Evolutionary conservation across 2,113 vertebrate species (phyloP).

Genomic region (Mus musculus): DNA sequence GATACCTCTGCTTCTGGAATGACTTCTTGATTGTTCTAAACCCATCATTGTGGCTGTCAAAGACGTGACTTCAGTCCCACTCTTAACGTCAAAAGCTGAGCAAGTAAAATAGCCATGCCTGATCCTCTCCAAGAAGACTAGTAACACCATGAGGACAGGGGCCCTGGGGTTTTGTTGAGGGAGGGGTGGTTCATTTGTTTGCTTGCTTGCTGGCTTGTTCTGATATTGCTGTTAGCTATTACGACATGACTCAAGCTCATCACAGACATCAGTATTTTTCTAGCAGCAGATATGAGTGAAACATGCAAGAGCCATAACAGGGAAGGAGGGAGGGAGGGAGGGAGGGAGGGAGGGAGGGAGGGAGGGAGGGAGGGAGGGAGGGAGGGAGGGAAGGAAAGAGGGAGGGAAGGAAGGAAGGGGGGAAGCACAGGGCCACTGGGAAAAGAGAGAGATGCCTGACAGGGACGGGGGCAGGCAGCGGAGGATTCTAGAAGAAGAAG

Average conservation of each 20-base stretch:
- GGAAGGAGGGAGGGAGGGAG: not conserved
- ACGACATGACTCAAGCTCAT: too few species aligned
- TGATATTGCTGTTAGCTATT: not conserved
- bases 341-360: too few species aligned
- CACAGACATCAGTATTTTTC: not conserved
- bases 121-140: not conserved
- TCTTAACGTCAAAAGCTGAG: not conserved
- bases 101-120: not conserved
- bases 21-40: too few species aligned
- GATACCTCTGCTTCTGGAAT: too few species aligned
- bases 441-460: not conserved
- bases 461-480: not conserved
- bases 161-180: not conserved
- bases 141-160: not conserved
- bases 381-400: not conserved
- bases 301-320: not conserved
- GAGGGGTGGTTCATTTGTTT: not conserved
- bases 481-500: not conserved
- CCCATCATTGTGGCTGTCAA: not conserved
- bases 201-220: not conserved
- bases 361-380: not conserved
- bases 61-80: accelerated
- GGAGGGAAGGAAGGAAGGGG: too few species aligned
- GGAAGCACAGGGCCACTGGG: too few species aligned
- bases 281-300: not conserved